Percentiles rank a stretch among this genome's conserved stretches.
Conservation (phyloP, 1,140 invertebrate genomes). For the Temnothorax curvispinosus region DNA sequence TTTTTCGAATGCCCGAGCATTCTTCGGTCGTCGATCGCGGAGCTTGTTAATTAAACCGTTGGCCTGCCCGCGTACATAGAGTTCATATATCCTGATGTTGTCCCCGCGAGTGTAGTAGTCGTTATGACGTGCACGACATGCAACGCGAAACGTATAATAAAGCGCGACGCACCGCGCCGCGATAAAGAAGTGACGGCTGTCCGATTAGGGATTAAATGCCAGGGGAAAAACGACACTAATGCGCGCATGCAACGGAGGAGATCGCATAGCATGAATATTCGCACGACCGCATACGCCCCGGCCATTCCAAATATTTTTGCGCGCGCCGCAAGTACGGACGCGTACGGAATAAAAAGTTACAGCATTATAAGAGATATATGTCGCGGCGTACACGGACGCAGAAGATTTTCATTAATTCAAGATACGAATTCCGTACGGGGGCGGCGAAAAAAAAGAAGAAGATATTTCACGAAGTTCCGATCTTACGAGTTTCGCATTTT, state of each 20-base stretch:
- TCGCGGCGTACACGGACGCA: neutral
- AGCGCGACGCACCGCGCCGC: conserved; percentile 19
- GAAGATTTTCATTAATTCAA: conserved; percentile 41
- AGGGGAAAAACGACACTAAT: conserved; percentile 31
- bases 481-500: neutral
- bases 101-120: conserved; percentile 17
- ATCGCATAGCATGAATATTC: conserved; percentile 34
- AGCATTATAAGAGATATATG: neutral
- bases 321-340: neutral
- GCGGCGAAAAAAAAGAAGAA: neutral
- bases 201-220: conserved; percentile 56
- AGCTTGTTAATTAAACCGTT: conserved; percentile 49
- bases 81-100: conserved; percentile 35
- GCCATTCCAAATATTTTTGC: conserved; percentile 9
- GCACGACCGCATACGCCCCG: conserved; percentile 22
- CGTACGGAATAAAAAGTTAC: conserved; percentile 29
- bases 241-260: conserved; percentile 28
- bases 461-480: neutral
- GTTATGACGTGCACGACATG: conserved; percentile 34
- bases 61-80: conserved; percentile 7
- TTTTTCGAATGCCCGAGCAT: conserved; percentile 45
- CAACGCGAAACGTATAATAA: conserved; percentile 49
- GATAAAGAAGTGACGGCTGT: conserved; percentile 56
- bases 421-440: conserved; percentile 3
- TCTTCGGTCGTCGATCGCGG: conserved; percentile 36